Percentiles rank a stretch among this genome's conserved stretches.
Conservation (phyloP, 2,888 invertebrate species). For the Lepetodrilus schrolli region DNA sequence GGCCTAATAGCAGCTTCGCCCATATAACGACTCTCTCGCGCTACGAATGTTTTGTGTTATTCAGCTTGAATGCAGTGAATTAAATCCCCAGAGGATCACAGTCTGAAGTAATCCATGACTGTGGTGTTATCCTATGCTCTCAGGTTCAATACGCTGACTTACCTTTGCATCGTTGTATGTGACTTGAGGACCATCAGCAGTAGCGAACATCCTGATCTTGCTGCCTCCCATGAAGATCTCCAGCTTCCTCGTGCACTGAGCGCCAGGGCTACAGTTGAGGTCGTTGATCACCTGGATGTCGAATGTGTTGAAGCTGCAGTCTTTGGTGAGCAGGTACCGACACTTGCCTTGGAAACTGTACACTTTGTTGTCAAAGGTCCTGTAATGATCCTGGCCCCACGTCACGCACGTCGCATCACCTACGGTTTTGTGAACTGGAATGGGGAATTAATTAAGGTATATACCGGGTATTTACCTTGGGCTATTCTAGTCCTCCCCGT, state of each 20-base stretch:
- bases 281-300: conserved; percentile 79
- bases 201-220: conserved; percentile 49
- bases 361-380: conserved; percentile 89
- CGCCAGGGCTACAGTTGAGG: conserved; percentile 77
- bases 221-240: conserved; percentile 84
- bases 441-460: no score
- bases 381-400: conserved; percentile 88
- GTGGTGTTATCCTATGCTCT: no score
- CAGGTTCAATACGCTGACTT: no score
- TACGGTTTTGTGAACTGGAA: conserved; percentile 32
- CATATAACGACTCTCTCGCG: no score
- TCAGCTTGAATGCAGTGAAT: no score
- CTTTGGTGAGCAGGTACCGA: conserved; percentile 84
- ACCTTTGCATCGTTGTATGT: conserved; percentile 49
- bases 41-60: no score
- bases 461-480: background rate
- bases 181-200: conserved; percentile 50
- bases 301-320: conserved; percentile 81
- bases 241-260: conserved; percentile 78
- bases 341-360: conserved; percentile 83
- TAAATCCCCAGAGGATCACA: no score
- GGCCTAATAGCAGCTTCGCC: no score
- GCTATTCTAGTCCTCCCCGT: background rate
- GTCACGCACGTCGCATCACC: conserved; percentile 82
- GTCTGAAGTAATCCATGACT: no score